Percentiles rank a stretch among this genome's conserved stretches.
Conservation (phyloP, 2,888 invertebrate species). For the Patella ulyssiponensis region DNA sequence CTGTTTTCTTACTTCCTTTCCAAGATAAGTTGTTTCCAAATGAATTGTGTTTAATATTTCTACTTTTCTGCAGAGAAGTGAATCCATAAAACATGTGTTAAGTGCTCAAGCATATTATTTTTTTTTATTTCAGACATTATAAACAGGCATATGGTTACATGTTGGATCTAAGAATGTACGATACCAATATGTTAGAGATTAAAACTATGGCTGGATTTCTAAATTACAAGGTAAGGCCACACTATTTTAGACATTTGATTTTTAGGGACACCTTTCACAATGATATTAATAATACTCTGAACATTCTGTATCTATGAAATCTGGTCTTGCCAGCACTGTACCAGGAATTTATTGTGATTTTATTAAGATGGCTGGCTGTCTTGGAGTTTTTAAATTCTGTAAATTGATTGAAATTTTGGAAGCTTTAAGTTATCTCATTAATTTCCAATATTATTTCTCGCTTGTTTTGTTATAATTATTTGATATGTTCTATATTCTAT, state of each 20-base stretch:
- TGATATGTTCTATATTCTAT: not conserved
- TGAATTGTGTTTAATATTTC: not conserved
- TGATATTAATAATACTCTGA: no score
- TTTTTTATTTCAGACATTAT: slow-evolving; percentile 73
- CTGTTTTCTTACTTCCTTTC: no score
- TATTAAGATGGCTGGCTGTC: not conserved
- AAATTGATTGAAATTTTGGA: no score
- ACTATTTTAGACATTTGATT: not conserved
- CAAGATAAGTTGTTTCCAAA: not conserved
- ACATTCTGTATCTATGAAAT: no score
- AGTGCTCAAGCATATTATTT: slow-evolving; percentile 6
- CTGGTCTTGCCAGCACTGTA: no score
- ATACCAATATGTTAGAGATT: slow-evolving; percentile 92
- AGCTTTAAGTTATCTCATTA: not conserved
- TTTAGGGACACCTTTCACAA: no score
- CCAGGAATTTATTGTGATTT: not conserved
- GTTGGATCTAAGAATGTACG: slow-evolving; percentile 88
- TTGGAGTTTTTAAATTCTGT: not conserved
- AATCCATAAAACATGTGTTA: not conserved
- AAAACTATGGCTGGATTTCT: slow-evolving; percentile 95
- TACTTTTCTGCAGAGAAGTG: not conserved
- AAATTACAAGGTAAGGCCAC: slow-evolving; percentile 84
- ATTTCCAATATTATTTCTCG: not conserved
- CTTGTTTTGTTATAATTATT: not conserved
- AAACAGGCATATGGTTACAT: slow-evolving; percentile 90